These are phyloP conservation scores for Epsilonema sp. DNA, from an alignment of 2,888 invertebrate genomes.

Conservation along the genomic window DNA sequence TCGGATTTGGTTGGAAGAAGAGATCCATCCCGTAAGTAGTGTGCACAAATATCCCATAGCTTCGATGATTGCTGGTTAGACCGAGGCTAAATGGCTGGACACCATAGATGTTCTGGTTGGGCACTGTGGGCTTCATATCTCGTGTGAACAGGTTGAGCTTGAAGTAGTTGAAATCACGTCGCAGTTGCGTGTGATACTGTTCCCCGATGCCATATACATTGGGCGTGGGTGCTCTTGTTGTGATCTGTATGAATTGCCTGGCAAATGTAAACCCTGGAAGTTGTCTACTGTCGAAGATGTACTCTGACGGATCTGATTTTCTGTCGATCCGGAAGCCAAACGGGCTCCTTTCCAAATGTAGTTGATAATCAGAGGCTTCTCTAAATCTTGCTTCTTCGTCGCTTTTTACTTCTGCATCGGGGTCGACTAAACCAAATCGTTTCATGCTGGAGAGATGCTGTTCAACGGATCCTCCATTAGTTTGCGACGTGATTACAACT, in stretches of 20 bases:
- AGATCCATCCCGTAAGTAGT: slow-evolving; percentile 1
- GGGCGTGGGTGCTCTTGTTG: slow-evolving; percentile 15
- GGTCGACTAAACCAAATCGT: no score
- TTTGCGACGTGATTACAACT: no score
- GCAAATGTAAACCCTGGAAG: slow-evolving; percentile 9
- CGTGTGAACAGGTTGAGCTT: slow-evolving; percentile 24
- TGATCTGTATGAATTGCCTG: slow-evolving; percentile 23
- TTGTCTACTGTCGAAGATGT: neutral
- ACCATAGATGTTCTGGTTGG: slow-evolving; percentile 1
- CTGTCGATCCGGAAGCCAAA: no score
- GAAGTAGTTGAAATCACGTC: slow-evolving; percentile 23
- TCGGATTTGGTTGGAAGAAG: slow-evolving; percentile 5
- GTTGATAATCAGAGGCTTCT: no score
- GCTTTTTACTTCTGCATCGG: no score
- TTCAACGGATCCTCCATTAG: no score
- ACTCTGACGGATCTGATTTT: no score
- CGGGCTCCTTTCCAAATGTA: no score
- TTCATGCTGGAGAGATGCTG: no score
- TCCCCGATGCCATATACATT: slow-evolving; percentile 27
- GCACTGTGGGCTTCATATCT: slow-evolving; percentile 17
- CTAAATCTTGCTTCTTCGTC: no score
- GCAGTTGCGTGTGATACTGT: slow-evolving; percentile 20
- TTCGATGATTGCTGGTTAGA: neutral
- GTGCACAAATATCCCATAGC: slow-evolving; percentile 2
- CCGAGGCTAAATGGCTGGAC: slow-evolving; percentile 5